Percentiles rank a stretch among this genome's conserved stretches.
Conservation (phyloP, 2,888 invertebrate genomes). For the Lissocephala sabroskyi region DNA sequence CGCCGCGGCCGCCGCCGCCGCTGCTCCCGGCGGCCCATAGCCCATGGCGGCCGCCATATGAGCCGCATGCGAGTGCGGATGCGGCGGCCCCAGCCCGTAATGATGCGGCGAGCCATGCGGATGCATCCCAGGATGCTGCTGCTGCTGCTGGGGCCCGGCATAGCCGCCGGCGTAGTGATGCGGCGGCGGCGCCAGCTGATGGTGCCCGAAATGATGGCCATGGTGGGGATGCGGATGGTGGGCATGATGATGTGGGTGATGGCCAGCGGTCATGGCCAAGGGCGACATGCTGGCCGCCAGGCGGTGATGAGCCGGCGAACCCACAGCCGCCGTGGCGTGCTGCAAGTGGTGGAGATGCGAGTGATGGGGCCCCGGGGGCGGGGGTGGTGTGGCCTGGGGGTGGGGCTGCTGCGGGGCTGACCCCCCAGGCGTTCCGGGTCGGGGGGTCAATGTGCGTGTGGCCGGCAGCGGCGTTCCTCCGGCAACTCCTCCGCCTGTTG, state of each 20-base stretch:
- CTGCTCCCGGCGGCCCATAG: constrained; percentile 45
- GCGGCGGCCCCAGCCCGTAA: constrained; percentile 19
- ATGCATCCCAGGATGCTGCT: constrained; percentile 1
- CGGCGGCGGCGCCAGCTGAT: neutral
- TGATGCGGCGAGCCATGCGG: constrained; percentile 37
- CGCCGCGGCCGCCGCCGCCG: too few species aligned
- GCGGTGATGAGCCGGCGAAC: constrained; percentile 22
- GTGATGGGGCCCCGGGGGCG: neutral
- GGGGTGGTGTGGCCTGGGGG: constrained; percentile 14
- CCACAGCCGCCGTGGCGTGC: constrained; percentile 36
- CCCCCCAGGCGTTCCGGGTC: too few species aligned
- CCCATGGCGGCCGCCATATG: constrained; percentile 55
- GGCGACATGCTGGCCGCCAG: too few species aligned
- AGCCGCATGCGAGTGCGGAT: constrained; percentile 30
- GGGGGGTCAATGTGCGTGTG: too few species aligned
- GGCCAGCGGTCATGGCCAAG: constrained; percentile 13
- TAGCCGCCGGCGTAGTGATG: neutral
- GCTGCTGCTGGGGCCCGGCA: neutral
- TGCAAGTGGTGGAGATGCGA: constrained; percentile 26
- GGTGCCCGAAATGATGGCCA: constrained; percentile 22
- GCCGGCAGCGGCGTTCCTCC: constrained; percentile 13
- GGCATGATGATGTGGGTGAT: constrained; percentile 20
- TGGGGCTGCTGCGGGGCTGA: constrained; percentile 6
- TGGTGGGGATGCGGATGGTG: constrained; percentile 24
- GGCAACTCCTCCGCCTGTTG: constrained; percentile 26